Evolutionary conservation across 2,113 vertebrate species (phyloP).

Genomic region (Lycaon pictus): DNA sequence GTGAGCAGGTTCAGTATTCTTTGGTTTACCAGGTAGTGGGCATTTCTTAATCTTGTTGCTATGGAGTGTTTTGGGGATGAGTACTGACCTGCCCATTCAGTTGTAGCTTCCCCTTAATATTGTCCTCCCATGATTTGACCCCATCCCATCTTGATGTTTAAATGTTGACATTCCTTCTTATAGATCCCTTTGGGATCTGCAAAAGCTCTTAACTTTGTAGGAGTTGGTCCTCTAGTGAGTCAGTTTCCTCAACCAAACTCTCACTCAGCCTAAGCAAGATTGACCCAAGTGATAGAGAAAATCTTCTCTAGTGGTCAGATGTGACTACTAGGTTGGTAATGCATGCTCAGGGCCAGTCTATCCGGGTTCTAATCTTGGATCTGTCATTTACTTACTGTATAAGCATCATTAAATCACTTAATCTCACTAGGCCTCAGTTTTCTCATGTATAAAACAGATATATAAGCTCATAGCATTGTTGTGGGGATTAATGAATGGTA

Average conservation of each 20-base stretch:
- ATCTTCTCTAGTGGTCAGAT: neutral
- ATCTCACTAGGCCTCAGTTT: neutral
- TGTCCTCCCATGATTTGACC: neutral
- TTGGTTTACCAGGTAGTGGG: neutral
- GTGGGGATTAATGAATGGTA: neutral
- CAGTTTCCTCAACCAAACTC: neutral
- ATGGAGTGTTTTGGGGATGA: neutral
- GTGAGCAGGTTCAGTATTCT: neutral
- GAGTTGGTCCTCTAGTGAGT: neutral
- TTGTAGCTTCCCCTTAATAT: neutral
- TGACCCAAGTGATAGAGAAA: neutral
- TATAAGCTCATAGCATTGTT: neutral
- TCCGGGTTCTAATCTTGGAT: neutral
- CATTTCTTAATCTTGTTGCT: neutral
- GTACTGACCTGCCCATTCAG: neutral
- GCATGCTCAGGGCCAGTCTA: neutral
- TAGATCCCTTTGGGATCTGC: neutral
- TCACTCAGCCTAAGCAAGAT: neutral
- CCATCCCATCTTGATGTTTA: neutral
- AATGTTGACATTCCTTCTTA: neutral
- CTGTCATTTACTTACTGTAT: neutral
- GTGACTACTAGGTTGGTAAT: neutral
- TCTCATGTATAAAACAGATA: neutral
- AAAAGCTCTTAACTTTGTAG: neutral
- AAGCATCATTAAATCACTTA: conserved; percentile 7